Evolutionary conservation across 2,888 invertebrate genomes (phyloP), one percentile per base, ranked within the genome.

Genomic region (Adelognathus sp.): DNA sequence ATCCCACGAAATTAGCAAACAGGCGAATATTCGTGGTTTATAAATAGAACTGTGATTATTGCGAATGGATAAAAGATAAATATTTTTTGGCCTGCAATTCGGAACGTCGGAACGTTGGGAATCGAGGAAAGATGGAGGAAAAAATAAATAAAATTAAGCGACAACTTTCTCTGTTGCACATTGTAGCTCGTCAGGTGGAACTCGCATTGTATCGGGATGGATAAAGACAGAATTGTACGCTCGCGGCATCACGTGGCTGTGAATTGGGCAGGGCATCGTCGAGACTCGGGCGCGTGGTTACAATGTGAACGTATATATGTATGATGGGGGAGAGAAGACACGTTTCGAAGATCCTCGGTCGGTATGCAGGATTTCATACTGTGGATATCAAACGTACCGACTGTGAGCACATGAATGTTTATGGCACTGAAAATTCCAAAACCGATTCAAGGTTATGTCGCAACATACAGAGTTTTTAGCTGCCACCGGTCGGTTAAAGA

Each of bases 191-290:
- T 70, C 52, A 54, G 33, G 50, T 56, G 50, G 36, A 50, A 61
- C 33, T 60, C 44, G n/a, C 24, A 70, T 61, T 33, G 69, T 54
- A 66, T 16, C 16, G 67, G 24, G 54, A 18, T 39, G 46, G 67
- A 67, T 46, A 71, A 50, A 67, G 70, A 77, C 27, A 24, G 24
- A 67, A 33, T 60, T 36, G 56, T 56, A 60, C 14, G 69, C 44
- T 71, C 75, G 74, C 61, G 76, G 58, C 63, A 76, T 82, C 78
- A 82, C 81, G 81, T 78, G 81, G 61, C 29, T n/a, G 3, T 3
- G 16, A 50, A 44, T 21, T 36, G 64, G 50, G 64, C 64, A 50
- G 31, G 64, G 64, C 64, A 50, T 21, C 33, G 21, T 31, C 7
- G 2, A 46, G 3, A 63, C 46, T 6, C 16, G 21, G 16, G 63